Evolutionary conservation across 2,888 invertebrate species (phyloP).

Genomic region (Cheilosia vulpina): DNA sequence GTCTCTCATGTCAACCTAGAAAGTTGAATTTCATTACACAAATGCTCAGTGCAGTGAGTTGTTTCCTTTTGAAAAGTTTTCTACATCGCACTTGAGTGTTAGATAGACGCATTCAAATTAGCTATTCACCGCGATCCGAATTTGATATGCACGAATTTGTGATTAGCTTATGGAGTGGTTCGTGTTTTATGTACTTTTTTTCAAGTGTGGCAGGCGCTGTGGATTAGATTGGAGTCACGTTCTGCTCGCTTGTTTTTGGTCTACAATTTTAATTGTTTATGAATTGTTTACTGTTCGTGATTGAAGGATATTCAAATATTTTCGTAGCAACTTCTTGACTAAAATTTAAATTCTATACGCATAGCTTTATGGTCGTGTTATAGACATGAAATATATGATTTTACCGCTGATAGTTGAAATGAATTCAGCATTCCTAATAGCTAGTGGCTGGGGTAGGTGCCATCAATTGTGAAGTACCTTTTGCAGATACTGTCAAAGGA

Average conservation of each 20-base stretch:
- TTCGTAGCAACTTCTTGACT: not conserved
- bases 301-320: slow-evolving; percentile 35
- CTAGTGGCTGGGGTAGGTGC: no score
- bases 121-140: slow-evolving; percentile 13
- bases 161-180: slow-evolving; percentile 44
- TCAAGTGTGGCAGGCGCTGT: not conserved
- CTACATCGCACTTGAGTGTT: slow-evolving; percentile 1
- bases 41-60: not conserved
- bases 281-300: slow-evolving; percentile 59
- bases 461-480: no score
- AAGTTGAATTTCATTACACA: not conserved
- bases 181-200: slow-evolving; percentile 12
- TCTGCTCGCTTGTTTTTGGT: slow-evolving; percentile 38
- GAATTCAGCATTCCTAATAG: no score
- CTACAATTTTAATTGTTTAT: slow-evolving; percentile 58
- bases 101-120: slow-evolving; percentile 39
- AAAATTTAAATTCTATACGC: not conserved
- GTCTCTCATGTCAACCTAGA: slow-evolving; percentile 10
- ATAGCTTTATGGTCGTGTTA: not conserved
- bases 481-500: no score
- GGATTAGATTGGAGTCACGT: slow-evolving; percentile 56
- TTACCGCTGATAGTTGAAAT: no score
- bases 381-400: not conserved
- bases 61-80: slow-evolving; percentile 8
- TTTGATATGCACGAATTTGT: slow-evolving; percentile 56